A percentile compares a stretch with the other conserved stretches of the same genome.
Evolutionary conservation across 2,888 invertebrate species (phyloP).

Genomic region (Rhyacophila evoluta): DNA sequence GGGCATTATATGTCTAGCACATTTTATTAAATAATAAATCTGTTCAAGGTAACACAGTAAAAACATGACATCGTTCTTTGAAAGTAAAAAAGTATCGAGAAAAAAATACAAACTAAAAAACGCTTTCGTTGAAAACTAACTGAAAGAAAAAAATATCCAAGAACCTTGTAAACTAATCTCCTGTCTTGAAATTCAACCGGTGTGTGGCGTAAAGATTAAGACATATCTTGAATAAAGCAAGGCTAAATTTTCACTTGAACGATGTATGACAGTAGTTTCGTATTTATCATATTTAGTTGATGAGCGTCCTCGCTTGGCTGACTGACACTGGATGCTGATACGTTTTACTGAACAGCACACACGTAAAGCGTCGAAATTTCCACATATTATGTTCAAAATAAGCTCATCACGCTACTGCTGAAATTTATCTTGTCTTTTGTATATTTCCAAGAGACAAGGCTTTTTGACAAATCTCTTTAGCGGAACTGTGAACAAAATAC

Average conservation of each 20-base stretch:
- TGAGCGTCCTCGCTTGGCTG: conserved; percentile 3
- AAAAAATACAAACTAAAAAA: no score
- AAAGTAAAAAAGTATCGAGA: no score
- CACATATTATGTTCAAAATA: conserved; percentile 3
- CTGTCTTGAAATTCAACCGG: no score
- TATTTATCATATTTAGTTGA: conserved; percentile 28
- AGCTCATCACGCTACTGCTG: not conserved
- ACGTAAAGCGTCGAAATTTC: not conserved
- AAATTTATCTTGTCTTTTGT: conserved; percentile 19
- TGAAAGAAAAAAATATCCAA: no score
- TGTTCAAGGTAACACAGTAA: no score
- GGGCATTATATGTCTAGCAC: no score
- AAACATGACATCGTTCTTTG: no score
- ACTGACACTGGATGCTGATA: conserved; percentile 20
- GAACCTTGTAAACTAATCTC: no score
- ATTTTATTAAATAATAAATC: no score
- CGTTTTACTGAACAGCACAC: not conserved
- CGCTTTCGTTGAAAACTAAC: no score
- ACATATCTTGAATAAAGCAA: not conserved
- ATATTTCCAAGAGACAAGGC: not conserved
- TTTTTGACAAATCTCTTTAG: not conserved
- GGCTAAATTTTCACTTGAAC: not conserved
- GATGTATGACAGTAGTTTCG: not conserved
- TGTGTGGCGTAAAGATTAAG: no score
- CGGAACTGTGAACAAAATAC: not conserved